Evolutionary conservation across 2,113 vertebrate genomes (phyloP), one percentile per base, ranked within the genome.

Genomic region (Oryzias woworae): DNA sequence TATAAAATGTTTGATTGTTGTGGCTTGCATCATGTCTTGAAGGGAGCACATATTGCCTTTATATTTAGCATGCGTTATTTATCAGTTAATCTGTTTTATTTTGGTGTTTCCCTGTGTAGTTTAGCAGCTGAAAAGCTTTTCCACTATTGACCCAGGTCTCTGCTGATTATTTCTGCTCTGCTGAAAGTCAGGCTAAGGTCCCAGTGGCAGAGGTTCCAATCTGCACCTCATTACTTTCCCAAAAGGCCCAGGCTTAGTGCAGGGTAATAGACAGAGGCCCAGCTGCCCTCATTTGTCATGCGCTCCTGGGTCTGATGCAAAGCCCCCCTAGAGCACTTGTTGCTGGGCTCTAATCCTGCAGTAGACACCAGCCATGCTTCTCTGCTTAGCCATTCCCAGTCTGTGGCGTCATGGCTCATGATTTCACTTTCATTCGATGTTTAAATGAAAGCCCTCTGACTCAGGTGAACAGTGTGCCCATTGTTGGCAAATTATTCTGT

Each of bases 361-460:
- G 84, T 80, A 88, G 88, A 91, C 89, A 90, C 87, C 64, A 78
- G 71, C 76, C 77, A 75, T 79, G 71, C 83, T 83, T 66, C 83
- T 88, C 76, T 85, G 80, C 82, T 85, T 82, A 82, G 79, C 80
- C 83, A 77, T 87, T 81, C 83, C 80, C 73, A 53, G 84, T 87
- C 81, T 81, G 79, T 66, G 48, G 65, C 72, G 88, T 89, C 84
- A 91, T 83, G 89, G 82, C 83, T 88, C 79, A 82, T 87, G 86
- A 89, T 88, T 91, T 92, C 81, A 86, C 87, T 90, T 89, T 89
- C 89, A 90, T 85, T 89, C 88, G 84, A 90, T 89, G 89, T 89
- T 91, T 91, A 87, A 90, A 91, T 91, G 88, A 87, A 92, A 90
- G 83, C 81, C 84, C 71, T 47, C 63, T 76, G 78, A 77, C 81